Evolutionary conservation across 1,140 invertebrate species (phyloP).

Genomic region (Pogonomyrmex barbatus): DNA sequence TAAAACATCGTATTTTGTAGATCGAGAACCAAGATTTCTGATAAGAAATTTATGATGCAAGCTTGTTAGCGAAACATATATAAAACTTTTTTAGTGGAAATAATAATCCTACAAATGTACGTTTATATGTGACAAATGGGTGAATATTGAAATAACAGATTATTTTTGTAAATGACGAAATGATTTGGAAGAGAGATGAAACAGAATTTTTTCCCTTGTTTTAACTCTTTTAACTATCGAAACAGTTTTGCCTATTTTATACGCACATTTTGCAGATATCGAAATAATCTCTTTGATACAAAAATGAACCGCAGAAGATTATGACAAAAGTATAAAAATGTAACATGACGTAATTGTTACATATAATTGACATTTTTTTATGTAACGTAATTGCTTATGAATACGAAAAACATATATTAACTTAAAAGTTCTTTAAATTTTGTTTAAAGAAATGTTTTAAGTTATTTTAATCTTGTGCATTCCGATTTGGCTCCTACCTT

Average conservation of each 20-base stretch:
- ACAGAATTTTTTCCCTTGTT: background rate
- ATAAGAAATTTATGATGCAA: slow-evolving; percentile 12
- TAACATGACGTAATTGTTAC: background rate
- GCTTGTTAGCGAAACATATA: slow-evolving; percentile 7
- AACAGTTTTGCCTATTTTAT: background rate
- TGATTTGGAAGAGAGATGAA: background rate
- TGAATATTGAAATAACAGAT: background rate
- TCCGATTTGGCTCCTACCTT: background rate
- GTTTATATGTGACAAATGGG: background rate
- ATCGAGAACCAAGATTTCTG: background rate
- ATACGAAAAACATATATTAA: background rate
- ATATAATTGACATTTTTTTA: background rate
- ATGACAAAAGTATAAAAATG: background rate
- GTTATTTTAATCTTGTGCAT: background rate
- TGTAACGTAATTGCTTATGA: background rate
- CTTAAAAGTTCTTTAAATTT: background rate
- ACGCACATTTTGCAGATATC: background rate
- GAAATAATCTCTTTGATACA: background rate
- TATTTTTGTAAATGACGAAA: slow-evolving; percentile 11
- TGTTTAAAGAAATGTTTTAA: background rate
- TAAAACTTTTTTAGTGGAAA: slow-evolving; percentile 1
- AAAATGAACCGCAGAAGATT: background rate
- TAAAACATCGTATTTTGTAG: background rate
- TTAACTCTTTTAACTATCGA: background rate
- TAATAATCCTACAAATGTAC: background rate